Base-by-base conservation (phyloP, 2,113 vertebrate genomes). In the Zosterops pallidus region DNA sequence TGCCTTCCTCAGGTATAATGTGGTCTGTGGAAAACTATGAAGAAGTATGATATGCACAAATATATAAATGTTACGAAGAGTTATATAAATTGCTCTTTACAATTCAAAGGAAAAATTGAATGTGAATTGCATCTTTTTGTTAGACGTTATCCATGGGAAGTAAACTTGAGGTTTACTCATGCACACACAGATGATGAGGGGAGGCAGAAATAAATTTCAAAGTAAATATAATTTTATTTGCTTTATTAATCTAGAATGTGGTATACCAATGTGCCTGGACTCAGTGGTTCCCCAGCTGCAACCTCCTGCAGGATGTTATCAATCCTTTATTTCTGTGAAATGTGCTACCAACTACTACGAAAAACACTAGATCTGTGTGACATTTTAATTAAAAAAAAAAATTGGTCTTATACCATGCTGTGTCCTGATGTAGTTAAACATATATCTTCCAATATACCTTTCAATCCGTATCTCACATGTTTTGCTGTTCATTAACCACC, bases 181-280 rank as follows among this genome's bases (percentile, higher is more conserved):
- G 79, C 72, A 80, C 81, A 75, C 46, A 20, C 22, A 67, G 77
- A 94, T 79, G 39, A 72, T 29, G 56, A 75, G 37, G 49, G 42
- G 74, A 94, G 35, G 91, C 37, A 89, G 71, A 92, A 89, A 84
- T 92, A 96, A 96, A 95, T 87, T 92, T 81, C 57, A 81, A 89
- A 83, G 86, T 50, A 92, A 96, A 74, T 94, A 92, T 56, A 64
- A 87, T 92, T 94, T 96, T 94, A 90, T 95, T 96, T 92, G 81
- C 74, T 94, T 93, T 97, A 94, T 95, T 96, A 94, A 93, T 96
- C 89, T 91, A 71, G 77, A 90, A 68, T 35, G 60, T 67, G 60
- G 52, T 94, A 91, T 94, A 91, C 87, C 68, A 44, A 37, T 29
- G 50, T 94, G 83, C 65, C 93, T 96, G 93, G 95, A 86, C 68